These are phyloP conservation scores for Trichonephila clavipes DNA, from an alignment of 1,140 invertebrate genomes.

Conservation along the genomic window DNA sequence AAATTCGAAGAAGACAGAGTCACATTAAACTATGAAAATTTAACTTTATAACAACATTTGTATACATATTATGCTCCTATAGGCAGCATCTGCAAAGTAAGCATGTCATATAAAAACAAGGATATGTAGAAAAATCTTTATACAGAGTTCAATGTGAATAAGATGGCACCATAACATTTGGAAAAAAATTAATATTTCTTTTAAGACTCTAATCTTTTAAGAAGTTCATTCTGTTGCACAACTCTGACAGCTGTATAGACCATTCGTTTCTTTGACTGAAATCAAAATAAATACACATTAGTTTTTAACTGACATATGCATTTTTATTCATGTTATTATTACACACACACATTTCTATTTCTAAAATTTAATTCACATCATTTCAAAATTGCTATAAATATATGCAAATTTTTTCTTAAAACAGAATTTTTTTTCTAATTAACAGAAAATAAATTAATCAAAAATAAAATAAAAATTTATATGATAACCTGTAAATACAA, in stretches of 20 bases:
- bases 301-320: too few species aligned
- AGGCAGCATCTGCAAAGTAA: background rate
- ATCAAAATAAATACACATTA: background rate
- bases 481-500: too few species aligned
- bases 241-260: constrained; percentile 54
- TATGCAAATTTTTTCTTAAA: too few species aligned
- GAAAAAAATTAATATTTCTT: background rate
- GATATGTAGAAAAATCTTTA: background rate
- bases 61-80: background rate
- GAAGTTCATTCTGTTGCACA: constrained; percentile 26
- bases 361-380: too few species aligned
- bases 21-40: constrained; percentile 21
- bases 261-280: constrained; percentile 47
- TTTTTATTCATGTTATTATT: too few species aligned
- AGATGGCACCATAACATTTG: constrained; percentile 6
- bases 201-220: constrained; percentile 10
- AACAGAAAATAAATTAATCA: too few species aligned
- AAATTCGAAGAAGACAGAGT: background rate
- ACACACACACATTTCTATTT: too few species aligned
- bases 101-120: background rate
- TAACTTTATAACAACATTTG: background rate
- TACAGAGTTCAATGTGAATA: constrained; percentile 1
- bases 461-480: too few species aligned
- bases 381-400: too few species aligned
- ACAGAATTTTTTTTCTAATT: too few species aligned